Evolutionary conservation across 2,797 vertebrate species (phyloP).

Genomic region (Liparis tanakae): DNA sequence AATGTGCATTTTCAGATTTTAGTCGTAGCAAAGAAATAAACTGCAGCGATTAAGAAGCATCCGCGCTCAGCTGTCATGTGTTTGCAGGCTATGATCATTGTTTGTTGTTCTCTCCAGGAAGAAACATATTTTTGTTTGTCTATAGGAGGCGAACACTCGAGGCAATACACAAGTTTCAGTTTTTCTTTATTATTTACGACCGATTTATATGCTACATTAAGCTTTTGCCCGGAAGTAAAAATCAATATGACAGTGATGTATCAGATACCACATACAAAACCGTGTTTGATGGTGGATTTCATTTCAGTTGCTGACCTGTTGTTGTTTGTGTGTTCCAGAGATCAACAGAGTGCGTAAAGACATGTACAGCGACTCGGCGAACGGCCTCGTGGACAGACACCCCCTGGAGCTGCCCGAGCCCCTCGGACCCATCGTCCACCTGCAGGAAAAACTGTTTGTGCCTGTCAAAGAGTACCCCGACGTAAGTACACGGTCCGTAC

Average conservation of each 20-base stretch:
- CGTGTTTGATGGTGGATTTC: slow-evolving; percentile 8
- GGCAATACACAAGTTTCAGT: slow-evolving; percentile 30
- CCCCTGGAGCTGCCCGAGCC: slow-evolving; percentile 87
- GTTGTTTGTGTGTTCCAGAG: slow-evolving; percentile 78
- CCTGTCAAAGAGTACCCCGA: slow-evolving; percentile 89
- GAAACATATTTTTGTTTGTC: slow-evolving; percentile 25
- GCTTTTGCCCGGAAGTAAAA: slow-evolving; percentile 50
- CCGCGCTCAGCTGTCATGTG: slow-evolving; percentile 18
- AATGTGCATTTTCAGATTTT: slow-evolving; percentile 5
- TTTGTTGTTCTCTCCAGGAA: slow-evolving; percentile 14
- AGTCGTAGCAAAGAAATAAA: slow-evolving; percentile 3
- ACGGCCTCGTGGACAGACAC: slow-evolving; percentile 86
- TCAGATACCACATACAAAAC: slow-evolving; percentile 28
- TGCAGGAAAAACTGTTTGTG: slow-evolving; percentile 89
- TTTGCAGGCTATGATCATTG: slow-evolving; percentile 7
- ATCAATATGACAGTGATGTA: slow-evolving; percentile 57
- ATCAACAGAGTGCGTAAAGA: slow-evolving; percentile 90
- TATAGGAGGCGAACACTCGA: slow-evolving; percentile 40
- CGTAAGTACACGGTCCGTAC: too few species aligned
- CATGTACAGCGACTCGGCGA: slow-evolving; percentile 88
- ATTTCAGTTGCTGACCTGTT: slow-evolving; percentile 35
- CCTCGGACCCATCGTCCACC: slow-evolving; percentile 83
- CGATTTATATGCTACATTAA: slow-evolving; percentile 60
- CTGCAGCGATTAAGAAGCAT: slow-evolving; percentile 18
- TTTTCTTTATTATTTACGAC: neutral